Percentiles rank a stretch among this genome's conserved stretches.
These are phyloP conservation scores for Tetramorium parvispinum DNA, from an alignment of 1,140 invertebrate species.

Conservation along the genomic window DNA sequence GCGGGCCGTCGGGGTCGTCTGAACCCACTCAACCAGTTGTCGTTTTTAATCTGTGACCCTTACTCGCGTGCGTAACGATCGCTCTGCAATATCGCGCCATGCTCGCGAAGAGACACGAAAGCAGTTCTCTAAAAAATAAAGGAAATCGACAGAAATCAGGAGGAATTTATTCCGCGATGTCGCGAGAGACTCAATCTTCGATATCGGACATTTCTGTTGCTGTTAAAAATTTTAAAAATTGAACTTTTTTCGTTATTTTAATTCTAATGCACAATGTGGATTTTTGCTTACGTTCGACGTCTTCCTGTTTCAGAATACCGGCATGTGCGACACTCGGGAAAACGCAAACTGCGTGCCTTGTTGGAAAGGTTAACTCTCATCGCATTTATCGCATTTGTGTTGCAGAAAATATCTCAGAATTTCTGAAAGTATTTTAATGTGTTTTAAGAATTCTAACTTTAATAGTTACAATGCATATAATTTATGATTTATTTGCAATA, in stretches of 20 bases:
- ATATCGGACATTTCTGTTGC: background rate
- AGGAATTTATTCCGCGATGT: background rate
- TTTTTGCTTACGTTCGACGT: background rate
- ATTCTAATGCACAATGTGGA: background rate
- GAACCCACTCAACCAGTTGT: conserved; percentile 12
- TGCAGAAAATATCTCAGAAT: background rate
- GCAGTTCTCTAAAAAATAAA: background rate
- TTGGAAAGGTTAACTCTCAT: conserved; percentile 4
- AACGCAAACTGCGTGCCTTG: conserved; percentile 61
- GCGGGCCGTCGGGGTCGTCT: conserved; percentile 44
- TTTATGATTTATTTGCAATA: background rate
- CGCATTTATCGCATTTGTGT: background rate
- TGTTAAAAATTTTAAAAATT: background rate
- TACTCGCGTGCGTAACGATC: background rate
- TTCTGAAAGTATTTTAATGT: background rate
- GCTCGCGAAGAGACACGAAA: background rate
- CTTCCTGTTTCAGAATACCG: conserved; percentile 56
- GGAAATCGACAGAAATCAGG: too few species aligned
- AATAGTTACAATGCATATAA: background rate
- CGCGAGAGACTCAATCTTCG: background rate
- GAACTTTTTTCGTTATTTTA: background rate
- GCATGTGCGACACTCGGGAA: conserved; percentile 37
- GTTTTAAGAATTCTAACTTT: background rate
- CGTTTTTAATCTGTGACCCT: background rate
- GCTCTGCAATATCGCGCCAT: conserved; percentile 4